These are phyloP conservation scores for Acinonyx jubatus DNA, from an alignment of 2,113 vertebrate species.

Conservation along the genomic window DNA sequence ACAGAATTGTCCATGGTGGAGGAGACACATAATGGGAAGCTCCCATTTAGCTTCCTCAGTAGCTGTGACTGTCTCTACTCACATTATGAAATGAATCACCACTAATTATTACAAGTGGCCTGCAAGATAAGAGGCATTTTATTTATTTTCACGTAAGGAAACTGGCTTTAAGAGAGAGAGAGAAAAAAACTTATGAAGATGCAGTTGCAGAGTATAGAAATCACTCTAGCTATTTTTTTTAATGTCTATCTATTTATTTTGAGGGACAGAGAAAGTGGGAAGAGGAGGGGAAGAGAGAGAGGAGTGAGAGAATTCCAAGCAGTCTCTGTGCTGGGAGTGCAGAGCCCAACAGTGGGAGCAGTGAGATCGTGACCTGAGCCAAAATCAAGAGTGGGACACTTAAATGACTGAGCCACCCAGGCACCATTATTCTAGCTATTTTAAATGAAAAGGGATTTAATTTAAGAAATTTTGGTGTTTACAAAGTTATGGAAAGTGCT, in stretches of 20 bases:
- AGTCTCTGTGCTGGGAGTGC: too few relatives aligned
- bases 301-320: too few relatives aligned
- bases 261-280: too few relatives aligned
- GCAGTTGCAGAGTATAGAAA: background rate
- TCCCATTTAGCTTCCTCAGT: background rate
- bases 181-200: background rate
- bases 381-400: too few relatives aligned
- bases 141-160: background rate
- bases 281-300: too few relatives aligned
- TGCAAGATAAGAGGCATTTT: background rate
- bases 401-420: too few relatives aligned
- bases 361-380: too few relatives aligned
- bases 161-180: background rate
- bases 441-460: conserved; percentile 37
- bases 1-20: background rate
- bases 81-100: background rate
- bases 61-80: background rate
- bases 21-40: background rate
- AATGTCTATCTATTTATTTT: too few relatives aligned
- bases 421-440: background rate
- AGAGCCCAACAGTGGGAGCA: too few relatives aligned
- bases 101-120: background rate
- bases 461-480: background rate
- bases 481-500: background rate
- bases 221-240: background rate